Evolutionary conservation across 2,797 vertebrate species (phyloP), one percentile per base, ranked within the genome.

Genomic region (Vireo griseus): DNA sequence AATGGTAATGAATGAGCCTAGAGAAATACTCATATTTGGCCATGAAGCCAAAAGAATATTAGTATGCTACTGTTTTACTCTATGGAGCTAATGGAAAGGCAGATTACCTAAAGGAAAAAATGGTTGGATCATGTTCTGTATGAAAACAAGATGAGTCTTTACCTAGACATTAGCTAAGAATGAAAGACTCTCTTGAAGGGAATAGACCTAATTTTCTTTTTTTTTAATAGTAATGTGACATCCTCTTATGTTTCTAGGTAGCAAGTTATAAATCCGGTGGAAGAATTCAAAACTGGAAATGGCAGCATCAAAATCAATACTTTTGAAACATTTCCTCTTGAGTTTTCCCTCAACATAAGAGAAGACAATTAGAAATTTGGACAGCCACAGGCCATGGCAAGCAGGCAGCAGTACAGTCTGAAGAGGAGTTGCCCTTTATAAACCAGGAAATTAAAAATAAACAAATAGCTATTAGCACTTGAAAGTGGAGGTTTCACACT

Each of bases 401-500:
- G 50, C 40, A 82, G 65, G 22, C 62, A 80, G 66, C 20, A 65
- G 22, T 9, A n/a, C 57, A 33, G 20, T 22, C 50, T 51, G 55
- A 81, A 90, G 4, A 17, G 62, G 22, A 65, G 50, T 16, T 73
- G 69, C 40, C 81, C 57, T 69, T 73, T 51, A 42, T 19, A 39
- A 90, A 75, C 28, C 26, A 86, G 42, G 75, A 92, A 84, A 90
- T 94, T 72, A 86, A 78, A 91, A 92, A 72, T 47, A 92, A 88
- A 65, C 58, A 88, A 85, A 81, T 19, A 88, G 37, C 44, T 55
- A 78, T 68, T 66, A 88, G 45, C 50, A 51, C 29, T 31, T 19
- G n/a, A 50, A 92, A 88, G 52, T 1, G 6, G 22, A 29, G 69
- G 35, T 68, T 55, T 78, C 42, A 28, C n/a, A 47, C n/a, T 72